Percentiles rank a stretch among this genome's conserved stretches.
phyloP scores from a whole-genome alignment of 2,888 invertebrate genomes.

The Malthinus seriepunctatus region DNA sequence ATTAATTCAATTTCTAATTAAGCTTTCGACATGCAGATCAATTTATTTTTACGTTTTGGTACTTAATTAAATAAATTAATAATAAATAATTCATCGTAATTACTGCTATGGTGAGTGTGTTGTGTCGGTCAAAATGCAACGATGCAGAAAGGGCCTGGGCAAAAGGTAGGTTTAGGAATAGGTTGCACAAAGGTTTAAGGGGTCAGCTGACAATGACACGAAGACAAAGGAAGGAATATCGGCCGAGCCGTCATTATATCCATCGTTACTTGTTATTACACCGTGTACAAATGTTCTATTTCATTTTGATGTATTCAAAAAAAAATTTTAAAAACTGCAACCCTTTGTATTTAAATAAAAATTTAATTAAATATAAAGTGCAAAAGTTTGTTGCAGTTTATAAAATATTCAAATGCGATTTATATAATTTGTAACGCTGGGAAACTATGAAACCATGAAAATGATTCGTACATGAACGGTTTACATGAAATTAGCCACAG shows the following conservation, averaged over 20 bases:
- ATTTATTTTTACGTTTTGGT: conserved; percentile 1
- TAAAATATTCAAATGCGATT: conserved; percentile 31
- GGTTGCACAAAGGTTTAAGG: conserved; percentile 52
- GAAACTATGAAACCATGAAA: conserved; percentile 33
- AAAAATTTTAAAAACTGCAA: conserved; percentile 27
- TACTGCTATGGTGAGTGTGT: conserved; percentile 44
- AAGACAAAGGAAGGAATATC: conserved; percentile 73
- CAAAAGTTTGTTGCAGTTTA: conserved; percentile 28
- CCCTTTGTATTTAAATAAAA: conserved; percentile 6
- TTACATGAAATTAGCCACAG: conserved; percentile 45
- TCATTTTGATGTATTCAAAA: conserved; percentile 25
- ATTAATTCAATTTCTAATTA: conserved; percentile 8
- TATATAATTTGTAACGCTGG: conserved; percentile 30
- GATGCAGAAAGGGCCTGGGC: conserved; percentile 50
- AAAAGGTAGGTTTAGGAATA: conserved; percentile 41
- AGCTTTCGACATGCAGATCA: neutral
- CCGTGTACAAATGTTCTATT: conserved; percentile 42
- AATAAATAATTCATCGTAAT: conserved; percentile 28
- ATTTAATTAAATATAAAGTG: conserved; percentile 9
- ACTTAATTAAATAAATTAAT: neutral
- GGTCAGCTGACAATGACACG: conserved; percentile 71
- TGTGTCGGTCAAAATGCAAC: conserved; percentile 55
- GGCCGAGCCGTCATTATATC: conserved; percentile 55
- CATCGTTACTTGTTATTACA: conserved; percentile 37
- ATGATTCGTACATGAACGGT: conserved; percentile 33